A percentile compares a stretch with the other conserved stretches of the same genome.
Evolutionary conservation across 2,113 vertebrate species (phyloP).

Genomic region (Spermophilus dauricus): DNA sequence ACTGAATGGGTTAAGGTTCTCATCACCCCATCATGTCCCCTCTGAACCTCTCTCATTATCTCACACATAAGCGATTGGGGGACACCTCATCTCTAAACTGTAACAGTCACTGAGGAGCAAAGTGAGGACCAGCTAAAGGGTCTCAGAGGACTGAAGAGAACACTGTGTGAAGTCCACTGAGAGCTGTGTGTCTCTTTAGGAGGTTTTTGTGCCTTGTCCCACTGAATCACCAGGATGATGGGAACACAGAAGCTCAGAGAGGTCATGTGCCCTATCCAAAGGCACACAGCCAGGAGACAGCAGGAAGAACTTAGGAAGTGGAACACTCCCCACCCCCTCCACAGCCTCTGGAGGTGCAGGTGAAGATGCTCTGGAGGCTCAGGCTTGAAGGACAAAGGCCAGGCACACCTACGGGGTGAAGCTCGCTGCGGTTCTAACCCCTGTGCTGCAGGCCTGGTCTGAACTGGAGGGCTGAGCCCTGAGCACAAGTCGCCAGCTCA

Average conservation of each 20-base stretch:
- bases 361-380: neutral
- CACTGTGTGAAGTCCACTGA: neutral
- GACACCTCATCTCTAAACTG: too few species aligned
- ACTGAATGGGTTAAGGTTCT: too few species aligned
- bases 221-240: neutral
- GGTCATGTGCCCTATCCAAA: neutral
- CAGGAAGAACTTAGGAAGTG: neutral
- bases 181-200: neutral
- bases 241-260: neutral
- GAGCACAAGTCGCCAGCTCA: neutral
- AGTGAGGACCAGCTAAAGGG: neutral
- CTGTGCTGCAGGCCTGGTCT: neutral
- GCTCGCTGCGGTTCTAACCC: too few species aligned
- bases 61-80: too few species aligned
- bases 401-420: accelerated
- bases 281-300: neutral
- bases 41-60: too few species aligned
- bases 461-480: neutral
- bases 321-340: neutral
- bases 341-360: neutral
- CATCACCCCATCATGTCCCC: too few species aligned
- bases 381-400: accelerated
- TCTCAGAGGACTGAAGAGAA: neutral
- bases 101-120: neutral
- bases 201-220: neutral